phyloP scores from a whole-genome alignment of 2,888 invertebrate genomes.

The Caenorhabditis sulstoni region DNA sequence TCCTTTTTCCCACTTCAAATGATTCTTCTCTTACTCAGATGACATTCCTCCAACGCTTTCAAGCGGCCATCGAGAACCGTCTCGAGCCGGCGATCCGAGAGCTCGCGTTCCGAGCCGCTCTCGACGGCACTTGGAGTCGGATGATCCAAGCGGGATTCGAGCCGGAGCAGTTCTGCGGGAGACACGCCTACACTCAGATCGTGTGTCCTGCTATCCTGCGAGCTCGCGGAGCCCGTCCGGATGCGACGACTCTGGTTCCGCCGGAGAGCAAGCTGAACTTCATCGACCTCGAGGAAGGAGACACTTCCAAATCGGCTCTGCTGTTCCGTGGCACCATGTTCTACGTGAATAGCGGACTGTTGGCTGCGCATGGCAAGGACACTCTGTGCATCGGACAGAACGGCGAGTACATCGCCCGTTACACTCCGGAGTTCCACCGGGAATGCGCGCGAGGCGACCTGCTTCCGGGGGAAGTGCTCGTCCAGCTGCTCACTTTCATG shows the following conservation, averaged over 20 bases:
- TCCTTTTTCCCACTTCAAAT: background rate
- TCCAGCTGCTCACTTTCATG: conserved; percentile 66
- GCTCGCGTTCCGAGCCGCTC: conserved; percentile 49
- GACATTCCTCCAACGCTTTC: conserved; percentile 49
- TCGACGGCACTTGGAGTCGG: conserved; percentile 65
- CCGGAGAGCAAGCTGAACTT: conserved; percentile 34
- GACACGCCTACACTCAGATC: conserved; percentile 61
- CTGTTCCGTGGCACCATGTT: conserved; percentile 65
- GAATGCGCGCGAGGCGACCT: conserved; percentile 57
- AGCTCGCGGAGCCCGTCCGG: conserved; percentile 43
- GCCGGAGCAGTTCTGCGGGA: conserved; percentile 66
- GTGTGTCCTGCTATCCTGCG: conserved; percentile 68
- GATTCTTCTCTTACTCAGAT: conserved; percentile 36
- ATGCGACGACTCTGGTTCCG: conserved; percentile 38
- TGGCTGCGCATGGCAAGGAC: conserved; percentile 62
- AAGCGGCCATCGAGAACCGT: conserved; percentile 56
- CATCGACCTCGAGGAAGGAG: conserved; percentile 35
- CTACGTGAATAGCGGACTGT: conserved; percentile 69
- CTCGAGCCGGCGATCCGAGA: conserved; percentile 58
- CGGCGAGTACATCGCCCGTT: conserved; percentile 63
- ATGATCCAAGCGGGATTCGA: conserved; percentile 66
- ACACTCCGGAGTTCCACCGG: conserved; percentile 62
- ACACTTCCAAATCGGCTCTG: conserved; percentile 47
- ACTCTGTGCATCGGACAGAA: conserved; percentile 58
- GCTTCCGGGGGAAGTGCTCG: conserved; percentile 61